Evolutionary conservation across 2,888 invertebrate species (phyloP), one percentile per base, ranked within the genome.

Genomic region (Tetragonisca angustula): DNA sequence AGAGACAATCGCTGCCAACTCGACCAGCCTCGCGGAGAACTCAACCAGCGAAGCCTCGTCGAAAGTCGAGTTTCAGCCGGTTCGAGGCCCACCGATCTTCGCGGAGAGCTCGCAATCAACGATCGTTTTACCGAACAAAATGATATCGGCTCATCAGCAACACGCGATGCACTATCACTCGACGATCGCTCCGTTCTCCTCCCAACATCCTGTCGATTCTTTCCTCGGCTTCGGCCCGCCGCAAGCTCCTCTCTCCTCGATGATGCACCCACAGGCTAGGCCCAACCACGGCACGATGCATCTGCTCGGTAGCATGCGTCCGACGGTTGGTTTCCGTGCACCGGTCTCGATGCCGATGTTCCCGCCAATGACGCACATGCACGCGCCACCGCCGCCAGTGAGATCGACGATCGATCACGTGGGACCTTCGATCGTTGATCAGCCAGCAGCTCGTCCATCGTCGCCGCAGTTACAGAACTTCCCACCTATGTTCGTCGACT

Each of bases 321-420:
- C 89, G 0, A 70, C 59, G 21, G 15, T 85, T 6, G 79, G 83
- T 2, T 87, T 86, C 2, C 79, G 89, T n/a, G 83, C 82, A 19
- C 85, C 67, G n/a, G 84, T 49, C 15, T 68, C 87, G 15, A 76
- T 90, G 79, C 71, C 81, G 21, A 83, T 84, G 76, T 87, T 89
- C 15, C 88, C 90, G 2, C 89, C 90, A 43, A 90, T 91, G 86
- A 81, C 90, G 27, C 90, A 90, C 67, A 87, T 92, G 76, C 89
- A 89, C 78, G 83, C 87, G 15, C 85, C 52, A 24, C 69, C 69
- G 2, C 68, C 68, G 19, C 71, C 71, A 19, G 32, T 85, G 54
- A 88, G 87, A 27, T 67, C 75, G 9, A 78, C 82, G 56, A 79
- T 85, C 61, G 62, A 68, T 50, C 82, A 76, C 62, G n/a, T 76